These are phyloP conservation scores for Phragmatobia fuliginosa DNA, from an alignment of 2,888 invertebrate species.

Conservation along the genomic window DNA sequence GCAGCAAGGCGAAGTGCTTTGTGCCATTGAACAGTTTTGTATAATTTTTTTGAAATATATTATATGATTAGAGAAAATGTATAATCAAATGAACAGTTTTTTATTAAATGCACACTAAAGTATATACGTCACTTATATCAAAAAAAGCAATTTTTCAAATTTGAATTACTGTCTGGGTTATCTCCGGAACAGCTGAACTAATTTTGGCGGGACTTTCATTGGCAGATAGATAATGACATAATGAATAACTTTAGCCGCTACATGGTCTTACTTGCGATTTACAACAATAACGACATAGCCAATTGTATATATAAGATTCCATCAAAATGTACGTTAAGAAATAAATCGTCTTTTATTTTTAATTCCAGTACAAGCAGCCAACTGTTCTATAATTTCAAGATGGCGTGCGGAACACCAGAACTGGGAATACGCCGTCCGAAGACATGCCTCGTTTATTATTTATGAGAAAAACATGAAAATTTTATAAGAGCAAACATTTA, in stretches of 20 bases:
- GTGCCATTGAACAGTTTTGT: neutral
- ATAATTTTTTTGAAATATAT: too few relatives aligned
- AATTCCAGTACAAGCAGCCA: constrained; percentile 9
- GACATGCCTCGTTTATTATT: constrained; percentile 63
- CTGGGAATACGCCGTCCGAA: constrained; percentile 45
- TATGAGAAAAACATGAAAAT: constrained; percentile 71
- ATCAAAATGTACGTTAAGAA: neutral
- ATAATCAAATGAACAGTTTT: neutral
- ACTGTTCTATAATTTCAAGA: constrained; percentile 28
- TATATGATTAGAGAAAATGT: neutral
- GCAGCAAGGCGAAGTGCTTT: neutral
- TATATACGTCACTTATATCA: too few relatives aligned
- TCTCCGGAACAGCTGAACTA: too few relatives aligned
- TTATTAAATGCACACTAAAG: too few relatives aligned
- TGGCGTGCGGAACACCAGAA: constrained; percentile 28
- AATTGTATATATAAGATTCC: neutral
- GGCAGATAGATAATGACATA: too few relatives aligned
- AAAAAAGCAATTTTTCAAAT: too few relatives aligned
- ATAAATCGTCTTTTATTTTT: neutral
- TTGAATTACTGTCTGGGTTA: too few relatives aligned
- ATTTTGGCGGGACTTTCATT: too few relatives aligned
- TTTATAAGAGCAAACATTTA: constrained; percentile 59
- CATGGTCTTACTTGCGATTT: too few relatives aligned
- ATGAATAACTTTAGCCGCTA: too few relatives aligned
- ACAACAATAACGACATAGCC: too few relatives aligned